Conservation (phyloP, 2,888 invertebrate species). For the Calameuta pallipes region DNA sequence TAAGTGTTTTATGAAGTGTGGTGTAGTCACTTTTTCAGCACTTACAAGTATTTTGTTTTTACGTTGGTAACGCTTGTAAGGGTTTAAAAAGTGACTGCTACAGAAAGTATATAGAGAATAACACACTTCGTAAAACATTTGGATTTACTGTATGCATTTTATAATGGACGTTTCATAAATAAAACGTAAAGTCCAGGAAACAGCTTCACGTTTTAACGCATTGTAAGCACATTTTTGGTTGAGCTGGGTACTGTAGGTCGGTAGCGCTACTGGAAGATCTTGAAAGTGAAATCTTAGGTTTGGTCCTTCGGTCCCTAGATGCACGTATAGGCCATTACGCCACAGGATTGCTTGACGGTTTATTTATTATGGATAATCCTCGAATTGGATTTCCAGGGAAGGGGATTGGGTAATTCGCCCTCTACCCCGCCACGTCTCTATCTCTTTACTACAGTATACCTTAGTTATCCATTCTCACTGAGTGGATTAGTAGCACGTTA, state of each 20-base stretch:
- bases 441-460: neutral
- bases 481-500: neutral
- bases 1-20: no score
- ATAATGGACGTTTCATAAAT: neutral
- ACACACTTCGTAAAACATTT: no score
- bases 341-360: constrained; percentile 19
- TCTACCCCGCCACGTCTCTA: neutral
- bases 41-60: no score
- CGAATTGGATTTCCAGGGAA: constrained; percentile 39
- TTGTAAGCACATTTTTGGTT: neutral
- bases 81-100: no score
- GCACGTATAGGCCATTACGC: constrained; percentile 31
- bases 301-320: neutral
- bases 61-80: no score
- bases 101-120: no score
- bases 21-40: no score
- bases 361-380: constrained; percentile 49
- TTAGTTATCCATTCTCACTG: neutral
- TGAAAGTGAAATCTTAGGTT: neutral
- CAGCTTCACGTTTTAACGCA: neutral
- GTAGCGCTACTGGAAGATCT: neutral
- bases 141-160: neutral
- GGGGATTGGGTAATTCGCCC: neutral
- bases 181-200: neutral
- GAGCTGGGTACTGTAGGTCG: neutral